phyloP scores from a whole-genome alignment of 2,113 vertebrate species.

The Eudorcas thomsonii region DNA sequence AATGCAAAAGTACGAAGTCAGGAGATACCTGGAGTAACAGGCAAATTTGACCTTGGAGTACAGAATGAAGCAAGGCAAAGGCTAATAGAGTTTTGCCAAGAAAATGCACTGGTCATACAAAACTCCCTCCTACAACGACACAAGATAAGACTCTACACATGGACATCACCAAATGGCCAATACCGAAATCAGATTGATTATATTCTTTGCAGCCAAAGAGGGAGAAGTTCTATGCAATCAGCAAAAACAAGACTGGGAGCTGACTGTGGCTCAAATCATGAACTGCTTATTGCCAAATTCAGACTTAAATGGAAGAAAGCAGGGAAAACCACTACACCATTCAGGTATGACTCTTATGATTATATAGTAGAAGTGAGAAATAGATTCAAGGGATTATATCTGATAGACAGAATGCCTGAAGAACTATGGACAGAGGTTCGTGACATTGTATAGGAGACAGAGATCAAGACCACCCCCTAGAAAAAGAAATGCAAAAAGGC shows the following conservation, averaged over 20 bases:
- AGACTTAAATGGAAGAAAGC: background rate
- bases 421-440: background rate
- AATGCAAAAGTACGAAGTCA: background rate
- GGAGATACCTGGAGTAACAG: background rate
- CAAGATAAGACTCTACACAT: background rate
- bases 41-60: background rate
- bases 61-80: background rate
- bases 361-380: background rate
- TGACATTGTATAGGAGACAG: background rate
- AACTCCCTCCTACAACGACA: background rate
- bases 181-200: background rate
- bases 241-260: background rate
- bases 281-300: background rate
- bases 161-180: background rate
- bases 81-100: background rate
- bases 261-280: background rate
- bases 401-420: background rate
- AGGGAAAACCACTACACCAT: background rate
- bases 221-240: background rate
- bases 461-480: background rate
- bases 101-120: background rate
- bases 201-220: background rate
- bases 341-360: background rate
- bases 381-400: background rate
- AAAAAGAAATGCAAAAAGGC: background rate